Evolutionary conservation across 35 echinoderm and acorn worm genomes (phyloP).

Genomic region (Heliocidaris erythrogramma): DNA sequence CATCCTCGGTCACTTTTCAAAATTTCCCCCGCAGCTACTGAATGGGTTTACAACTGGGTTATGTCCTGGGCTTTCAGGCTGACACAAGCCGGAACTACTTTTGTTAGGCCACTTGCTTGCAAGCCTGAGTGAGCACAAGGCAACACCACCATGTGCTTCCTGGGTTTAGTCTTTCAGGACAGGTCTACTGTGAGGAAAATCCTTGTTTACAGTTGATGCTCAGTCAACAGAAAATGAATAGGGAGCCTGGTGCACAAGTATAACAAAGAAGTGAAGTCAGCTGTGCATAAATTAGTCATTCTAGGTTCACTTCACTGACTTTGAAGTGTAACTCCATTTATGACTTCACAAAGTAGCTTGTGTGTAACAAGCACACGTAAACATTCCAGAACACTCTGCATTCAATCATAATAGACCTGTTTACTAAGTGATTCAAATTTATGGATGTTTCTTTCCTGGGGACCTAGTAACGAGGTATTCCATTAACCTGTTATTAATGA

Average conservation of each 20-base stretch:
- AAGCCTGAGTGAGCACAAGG: constrained; percentile 10
- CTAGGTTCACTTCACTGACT: not conserved
- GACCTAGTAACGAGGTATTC: no score
- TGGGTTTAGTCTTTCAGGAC: constrained; percentile 27
- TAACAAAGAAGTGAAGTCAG: not conserved
- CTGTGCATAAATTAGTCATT: not conserved
- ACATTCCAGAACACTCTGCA: no score
- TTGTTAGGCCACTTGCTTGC: constrained; percentile 29
- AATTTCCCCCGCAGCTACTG: no score
- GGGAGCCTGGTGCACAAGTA: not conserved
- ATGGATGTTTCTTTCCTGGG: no score
- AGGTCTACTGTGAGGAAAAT: not conserved
- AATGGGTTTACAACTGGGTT: no score
- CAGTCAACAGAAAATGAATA: not conserved
- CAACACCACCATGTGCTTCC: constrained; percentile 40
- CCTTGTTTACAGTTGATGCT: not conserved
- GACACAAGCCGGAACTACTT: constrained; percentile 33
- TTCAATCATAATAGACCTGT: no score
- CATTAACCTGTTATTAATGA: no score
- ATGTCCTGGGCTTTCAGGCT: no score
- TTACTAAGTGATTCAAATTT: no score
- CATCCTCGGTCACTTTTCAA: no score
- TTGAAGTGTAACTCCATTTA: not conserved
- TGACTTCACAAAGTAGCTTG: not conserved
- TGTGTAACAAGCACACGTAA: no score